Percentiles rank a stretch among this genome's conserved stretches.
These are phyloP conservation scores for Drosophila lowei DNA, from an alignment of 1,140 invertebrate species.

Conservation along the genomic window DNA sequence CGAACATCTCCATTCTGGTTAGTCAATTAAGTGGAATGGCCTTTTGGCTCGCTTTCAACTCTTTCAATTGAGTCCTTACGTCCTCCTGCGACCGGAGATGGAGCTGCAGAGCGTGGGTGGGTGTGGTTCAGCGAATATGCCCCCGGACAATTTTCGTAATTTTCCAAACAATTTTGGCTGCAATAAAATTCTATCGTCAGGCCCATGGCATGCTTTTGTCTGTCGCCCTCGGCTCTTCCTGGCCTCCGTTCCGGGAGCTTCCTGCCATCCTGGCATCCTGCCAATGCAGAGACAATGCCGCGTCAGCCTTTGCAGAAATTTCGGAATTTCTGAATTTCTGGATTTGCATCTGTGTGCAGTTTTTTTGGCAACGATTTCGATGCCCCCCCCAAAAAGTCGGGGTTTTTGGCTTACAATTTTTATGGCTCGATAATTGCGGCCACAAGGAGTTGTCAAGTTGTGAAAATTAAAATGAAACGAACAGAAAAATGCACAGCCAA, in stretches of 20 bases:
- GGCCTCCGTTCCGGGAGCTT: conserved; percentile 12
- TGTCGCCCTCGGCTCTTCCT: conserved; percentile 8
- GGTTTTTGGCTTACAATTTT: conserved; percentile 40
- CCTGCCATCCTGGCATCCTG: conserved; percentile 50
- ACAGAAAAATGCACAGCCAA: too few relatives aligned
- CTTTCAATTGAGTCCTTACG: conserved; percentile 6
- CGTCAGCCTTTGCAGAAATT: conserved; percentile 21
- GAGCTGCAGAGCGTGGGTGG: conserved; percentile 1
- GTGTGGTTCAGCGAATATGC: conserved; percentile 11
- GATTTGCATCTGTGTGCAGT: conserved; percentile 25
- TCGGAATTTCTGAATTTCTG: conserved; percentile 9
- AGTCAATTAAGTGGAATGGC: conserved; percentile 42
- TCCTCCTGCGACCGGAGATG: too few relatives aligned
- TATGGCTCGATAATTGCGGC: conserved; percentile 63
- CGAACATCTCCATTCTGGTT: conserved; percentile 19
- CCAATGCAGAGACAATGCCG: conserved; percentile 55
- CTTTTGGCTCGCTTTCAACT: neutral
- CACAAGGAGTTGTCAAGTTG: conserved; percentile 32
- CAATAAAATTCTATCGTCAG: conserved; percentile 67
- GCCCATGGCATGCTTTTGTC: conserved; percentile 46
- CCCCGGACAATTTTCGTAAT: conserved; percentile 54
- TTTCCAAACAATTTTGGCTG: conserved; percentile 63
- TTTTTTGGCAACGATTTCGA: conserved; percentile 45
- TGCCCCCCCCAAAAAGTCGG: too few relatives aligned
- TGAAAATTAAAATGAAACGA: conserved; percentile 38